Percentiles rank a stretch among this genome's conserved stretches.
phyloP scores from a whole-genome alignment of 2,888 invertebrate species.

The Prosapia bicincta region DNA sequence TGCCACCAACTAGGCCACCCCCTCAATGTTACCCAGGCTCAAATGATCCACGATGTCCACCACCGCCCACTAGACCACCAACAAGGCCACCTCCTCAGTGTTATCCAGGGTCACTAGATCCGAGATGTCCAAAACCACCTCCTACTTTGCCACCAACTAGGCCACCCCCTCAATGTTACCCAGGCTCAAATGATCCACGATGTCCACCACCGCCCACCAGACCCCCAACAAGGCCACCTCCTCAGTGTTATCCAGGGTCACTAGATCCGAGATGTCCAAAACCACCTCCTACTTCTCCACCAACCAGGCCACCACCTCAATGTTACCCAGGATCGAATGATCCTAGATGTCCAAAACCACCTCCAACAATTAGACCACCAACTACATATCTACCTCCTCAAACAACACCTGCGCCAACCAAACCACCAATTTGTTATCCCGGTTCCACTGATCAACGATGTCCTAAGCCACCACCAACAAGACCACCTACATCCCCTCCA shows the following conservation, averaged over 20 bases:
- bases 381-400: conserved; percentile 6
- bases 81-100: conserved; percentile 42
- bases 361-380: conserved; percentile 35
- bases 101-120: conserved; percentile 50
- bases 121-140: conserved; percentile 42
- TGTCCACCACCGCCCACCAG: conserved; percentile 30
- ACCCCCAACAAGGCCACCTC: conserved; percentile 37
- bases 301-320: conserved; percentile 33
- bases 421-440: conserved; percentile 40
- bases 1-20: conserved; percentile 29
- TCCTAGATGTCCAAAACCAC: conserved; percentile 38
- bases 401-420: conserved; percentile 15
- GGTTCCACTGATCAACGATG: conserved; percentile 45
- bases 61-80: conserved; percentile 38
- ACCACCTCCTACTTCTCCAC: conserved; percentile 38
- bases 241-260: conserved; percentile 45
- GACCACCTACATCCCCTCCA: conserved; percentile 31
- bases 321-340: conserved; percentile 37
- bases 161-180: conserved; percentile 35
- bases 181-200: conserved; percentile 33
- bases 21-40: conserved; percentile 40
- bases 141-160: conserved; percentile 12
- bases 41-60: conserved; percentile 43
- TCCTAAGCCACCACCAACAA: conserved; percentile 28
- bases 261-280: conserved; percentile 45